phyloP scores from a whole-genome alignment of 2,888 invertebrate species.

The Pimpla rufipes region DNA sequence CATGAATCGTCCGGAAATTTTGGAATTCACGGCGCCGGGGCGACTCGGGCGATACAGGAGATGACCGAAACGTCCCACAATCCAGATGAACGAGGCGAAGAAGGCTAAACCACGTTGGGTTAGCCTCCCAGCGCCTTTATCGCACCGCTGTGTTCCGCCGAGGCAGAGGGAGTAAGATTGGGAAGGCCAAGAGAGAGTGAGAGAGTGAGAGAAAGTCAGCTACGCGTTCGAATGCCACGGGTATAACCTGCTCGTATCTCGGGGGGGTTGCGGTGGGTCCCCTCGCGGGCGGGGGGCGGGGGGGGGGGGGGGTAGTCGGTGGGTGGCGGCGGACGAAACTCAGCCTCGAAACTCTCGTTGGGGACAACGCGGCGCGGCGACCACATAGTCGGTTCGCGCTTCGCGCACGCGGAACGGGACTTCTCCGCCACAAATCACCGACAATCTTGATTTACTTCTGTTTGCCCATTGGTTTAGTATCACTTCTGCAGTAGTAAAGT shows the following conservation, averaged over 20 bases:
- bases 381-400: slow-evolving; percentile 13
- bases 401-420: slow-evolving; percentile 71
- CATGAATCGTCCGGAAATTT: too few species aligned
- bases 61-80: too few species aligned
- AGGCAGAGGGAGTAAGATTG: slow-evolving; percentile 15
- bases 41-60: too few species aligned
- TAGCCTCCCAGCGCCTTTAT: slow-evolving; percentile 26
- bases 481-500: slow-evolving; percentile 80
- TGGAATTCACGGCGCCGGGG: too few species aligned
- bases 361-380: slow-evolving; percentile 60
- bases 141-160: background rate
- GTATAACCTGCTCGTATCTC: slow-evolving; percentile 44
- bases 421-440: slow-evolving; percentile 83
- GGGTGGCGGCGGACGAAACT: slow-evolving; percentile 73
- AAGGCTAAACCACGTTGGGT: background rate
- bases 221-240: slow-evolving; percentile 21
- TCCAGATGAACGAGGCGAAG: background rate
- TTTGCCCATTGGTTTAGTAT: slow-evolving; percentile 84
- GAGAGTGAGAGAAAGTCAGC: background rate
- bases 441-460: slow-evolving; percentile 85
- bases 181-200: background rate
- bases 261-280: slow-evolving; percentile 66
- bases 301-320: too few species aligned
- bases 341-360: slow-evolving; percentile 73
- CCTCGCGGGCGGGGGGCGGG: too few species aligned